Evolutionary conservation across 2,888 invertebrate species (phyloP).

Genomic region (Eupelmus urozonus): DNA sequence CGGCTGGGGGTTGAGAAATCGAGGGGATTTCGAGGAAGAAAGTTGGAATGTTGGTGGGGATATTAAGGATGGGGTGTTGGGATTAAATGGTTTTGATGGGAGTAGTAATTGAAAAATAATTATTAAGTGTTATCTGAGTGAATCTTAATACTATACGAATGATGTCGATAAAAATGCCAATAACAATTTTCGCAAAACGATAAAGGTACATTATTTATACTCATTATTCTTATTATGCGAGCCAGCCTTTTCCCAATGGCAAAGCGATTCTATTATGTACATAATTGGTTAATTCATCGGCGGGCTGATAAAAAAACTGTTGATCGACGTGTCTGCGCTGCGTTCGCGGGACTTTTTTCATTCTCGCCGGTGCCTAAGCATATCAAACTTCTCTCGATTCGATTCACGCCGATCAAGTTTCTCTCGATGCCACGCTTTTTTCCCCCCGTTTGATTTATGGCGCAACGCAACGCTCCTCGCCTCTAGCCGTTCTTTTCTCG

Average conservation of each 20-base stretch:
- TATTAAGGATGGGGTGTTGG: too few relatives aligned
- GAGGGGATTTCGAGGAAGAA: too few relatives aligned
- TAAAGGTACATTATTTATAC: too few relatives aligned
- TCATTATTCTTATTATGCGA: background rate
- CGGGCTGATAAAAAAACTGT: slow-evolving; percentile 13
- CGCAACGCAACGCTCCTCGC: slow-evolving; percentile 64
- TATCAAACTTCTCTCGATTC: slow-evolving; percentile 44
- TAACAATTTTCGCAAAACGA: too few relatives aligned
- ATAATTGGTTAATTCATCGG: slow-evolving; percentile 53
- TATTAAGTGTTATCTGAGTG: too few relatives aligned
- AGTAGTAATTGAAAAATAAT: too few relatives aligned
- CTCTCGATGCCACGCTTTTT: slow-evolving; percentile 63
- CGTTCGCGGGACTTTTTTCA: slow-evolving; percentile 32
- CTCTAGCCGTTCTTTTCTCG: slow-evolving; percentile 12
- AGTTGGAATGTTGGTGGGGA: too few relatives aligned
- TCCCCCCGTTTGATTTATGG: slow-evolving; percentile 73
- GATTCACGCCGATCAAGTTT: slow-evolving; percentile 56
- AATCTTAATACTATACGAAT: too few relatives aligned
- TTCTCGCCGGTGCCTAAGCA: slow-evolving; percentile 24
- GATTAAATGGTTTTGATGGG: too few relatives aligned
- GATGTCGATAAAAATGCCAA: too few relatives aligned
- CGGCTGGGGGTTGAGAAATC: too few relatives aligned
- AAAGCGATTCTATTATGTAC: slow-evolving; percentile 9
- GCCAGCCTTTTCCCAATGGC: background rate
- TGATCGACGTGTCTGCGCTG: slow-evolving; percentile 23